Evolutionary conservation across 2,797 vertebrate genomes (phyloP).

Genomic region (Gallinago nigripennis): DNA sequence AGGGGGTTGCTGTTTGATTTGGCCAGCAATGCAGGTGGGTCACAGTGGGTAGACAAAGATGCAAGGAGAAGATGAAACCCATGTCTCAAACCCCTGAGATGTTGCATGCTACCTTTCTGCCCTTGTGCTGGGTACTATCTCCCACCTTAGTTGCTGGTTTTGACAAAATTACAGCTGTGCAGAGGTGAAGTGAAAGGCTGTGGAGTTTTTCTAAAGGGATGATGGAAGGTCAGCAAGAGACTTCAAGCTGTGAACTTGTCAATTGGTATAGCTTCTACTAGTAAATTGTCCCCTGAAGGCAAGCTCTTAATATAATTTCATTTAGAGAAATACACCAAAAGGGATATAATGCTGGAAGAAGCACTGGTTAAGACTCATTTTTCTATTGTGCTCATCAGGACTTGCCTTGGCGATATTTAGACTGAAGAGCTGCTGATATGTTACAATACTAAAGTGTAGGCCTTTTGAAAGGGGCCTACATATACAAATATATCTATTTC

Average conservation of each 20-base stretch:
- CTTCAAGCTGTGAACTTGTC: neutral
- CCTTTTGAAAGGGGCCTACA: neutral
- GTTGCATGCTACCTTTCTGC: neutral
- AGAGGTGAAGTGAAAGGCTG: neutral
- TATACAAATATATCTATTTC: neutral
- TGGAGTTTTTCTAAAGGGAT: neutral
- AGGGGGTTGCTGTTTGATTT: neutral
- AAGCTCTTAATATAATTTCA: neutral
- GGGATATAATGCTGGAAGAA: neutral
- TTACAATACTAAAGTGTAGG: neutral
- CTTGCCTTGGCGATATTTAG: neutral
- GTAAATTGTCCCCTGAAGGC: neutral
- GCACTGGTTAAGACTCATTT: neutral
- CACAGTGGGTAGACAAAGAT: rapidly evolving
- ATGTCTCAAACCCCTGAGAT: neutral
- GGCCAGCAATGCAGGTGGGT: neutral
- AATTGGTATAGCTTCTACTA: neutral
- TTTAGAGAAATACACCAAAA: neutral
- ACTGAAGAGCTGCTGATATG: neutral
- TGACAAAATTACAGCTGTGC: neutral
- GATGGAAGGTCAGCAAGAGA: neutral
- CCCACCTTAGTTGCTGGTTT: neutral
- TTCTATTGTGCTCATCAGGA: neutral
- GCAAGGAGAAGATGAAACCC: neutral
- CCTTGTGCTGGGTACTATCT: neutral